phyloP scores from a whole-genome alignment of 2,888 invertebrate species.

The Macaria notata region DNA sequence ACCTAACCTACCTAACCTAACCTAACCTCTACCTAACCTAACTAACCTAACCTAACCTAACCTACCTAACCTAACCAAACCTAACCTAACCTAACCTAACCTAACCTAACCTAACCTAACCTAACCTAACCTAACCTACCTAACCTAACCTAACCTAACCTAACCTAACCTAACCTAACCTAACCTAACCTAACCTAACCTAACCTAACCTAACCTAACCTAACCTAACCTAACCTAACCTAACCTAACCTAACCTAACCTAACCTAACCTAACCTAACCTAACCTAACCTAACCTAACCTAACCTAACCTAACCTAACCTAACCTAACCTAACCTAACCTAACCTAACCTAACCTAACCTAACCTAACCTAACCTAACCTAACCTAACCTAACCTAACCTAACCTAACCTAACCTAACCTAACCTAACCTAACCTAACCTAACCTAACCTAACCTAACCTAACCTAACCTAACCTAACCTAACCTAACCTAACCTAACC shows the following conservation, averaged over 20 bases:
- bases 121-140: too few relatives aligned
- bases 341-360: constrained; percentile 29
- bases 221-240: constrained; percentile 29
- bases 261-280: constrained; percentile 28
- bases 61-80: constrained; percentile 29
- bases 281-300: constrained; percentile 24
- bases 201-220: constrained; percentile 26
- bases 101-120: constrained; percentile 34
- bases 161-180: constrained; percentile 32
- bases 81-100: constrained; percentile 30
- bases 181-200: constrained; percentile 29
- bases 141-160: constrained; percentile 33
- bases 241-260: constrained; percentile 29
- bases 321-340: constrained; percentile 32
- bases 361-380: constrained; percentile 30
- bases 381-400: constrained; percentile 30
- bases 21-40: constrained; percentile 29
- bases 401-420: too few relatives aligned
- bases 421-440: too few relatives aligned
- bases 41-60: too few relatives aligned
- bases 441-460: too few relatives aligned
- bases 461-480: too few relatives aligned
- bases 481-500: too few relatives aligned
- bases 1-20: too few relatives aligned
- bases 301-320: constrained; percentile 28